Conservation (phyloP, 1,140 invertebrate genomes). For the Calliphora vicina region DNA sequence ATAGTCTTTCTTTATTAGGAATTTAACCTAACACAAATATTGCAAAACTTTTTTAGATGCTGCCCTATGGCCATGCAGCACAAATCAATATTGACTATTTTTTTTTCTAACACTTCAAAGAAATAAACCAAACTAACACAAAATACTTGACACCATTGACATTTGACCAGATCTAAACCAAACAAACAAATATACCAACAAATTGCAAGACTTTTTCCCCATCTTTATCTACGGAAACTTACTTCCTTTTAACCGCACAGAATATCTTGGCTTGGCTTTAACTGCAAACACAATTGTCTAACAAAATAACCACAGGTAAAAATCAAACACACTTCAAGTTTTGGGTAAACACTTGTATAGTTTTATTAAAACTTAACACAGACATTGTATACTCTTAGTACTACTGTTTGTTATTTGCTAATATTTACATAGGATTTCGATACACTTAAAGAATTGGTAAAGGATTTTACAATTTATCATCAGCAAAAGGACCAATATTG, state of each 20-base stretch:
- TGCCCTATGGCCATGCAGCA: background rate
- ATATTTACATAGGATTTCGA: background rate
- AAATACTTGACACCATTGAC: background rate
- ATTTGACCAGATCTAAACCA: background rate
- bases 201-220: too few relatives aligned
- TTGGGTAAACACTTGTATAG: background rate
- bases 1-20: too few relatives aligned
- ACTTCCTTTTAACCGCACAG: too few relatives aligned
- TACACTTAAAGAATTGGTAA: background rate
- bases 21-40: too few relatives aligned
- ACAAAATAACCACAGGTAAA: background rate
- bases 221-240: too few relatives aligned
- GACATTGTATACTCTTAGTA: background rate
- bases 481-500: constrained; percentile 60
- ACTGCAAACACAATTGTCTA: too few relatives aligned
- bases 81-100: background rate
- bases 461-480: constrained; percentile 23
- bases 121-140: background rate
- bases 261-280: too few relatives aligned
- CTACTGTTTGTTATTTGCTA: background rate
- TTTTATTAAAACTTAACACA: background rate
- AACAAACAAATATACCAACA: too few relatives aligned
- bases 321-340: background rate
- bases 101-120: background rate
- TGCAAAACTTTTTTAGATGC: too few relatives aligned